Evolutionary conservation across 1,140 invertebrate genomes (phyloP).

Genomic region (Ips nitidus): DNA sequence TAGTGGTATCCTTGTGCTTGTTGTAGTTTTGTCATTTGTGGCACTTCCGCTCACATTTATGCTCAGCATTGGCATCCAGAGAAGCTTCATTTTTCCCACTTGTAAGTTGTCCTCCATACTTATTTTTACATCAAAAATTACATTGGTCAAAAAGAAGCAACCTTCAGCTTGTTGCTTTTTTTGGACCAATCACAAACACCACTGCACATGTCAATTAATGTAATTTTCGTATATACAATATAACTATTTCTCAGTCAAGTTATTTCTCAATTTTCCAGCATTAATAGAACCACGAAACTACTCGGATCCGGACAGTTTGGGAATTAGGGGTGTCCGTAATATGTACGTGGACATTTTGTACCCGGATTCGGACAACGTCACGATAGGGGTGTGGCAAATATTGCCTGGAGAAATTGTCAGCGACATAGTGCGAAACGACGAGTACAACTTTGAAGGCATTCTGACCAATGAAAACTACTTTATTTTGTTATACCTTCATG

Average conservation of each 20-base stretch:
- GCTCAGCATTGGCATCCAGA: constrained; percentile 40
- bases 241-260: neutral
- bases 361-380: constrained; percentile 48
- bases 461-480: constrained; percentile 50
- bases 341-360: constrained; percentile 70
- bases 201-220: neutral
- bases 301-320: constrained; percentile 49
- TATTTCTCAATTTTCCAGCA: constrained; percentile 31
- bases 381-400: constrained; percentile 63
- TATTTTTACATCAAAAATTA: constrained; percentile 4
- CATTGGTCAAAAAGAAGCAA: neutral
- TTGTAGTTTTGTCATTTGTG: constrained; percentile 40
- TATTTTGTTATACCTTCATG: constrained; percentile 83
- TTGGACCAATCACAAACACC: neutral
- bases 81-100: constrained; percentile 40
- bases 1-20: constrained; percentile 38
- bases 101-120: constrained; percentile 37
- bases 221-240: neutral
- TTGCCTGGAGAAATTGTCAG: constrained; percentile 44
- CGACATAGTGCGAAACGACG: constrained; percentile 39
- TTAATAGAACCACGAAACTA: constrained; percentile 38
- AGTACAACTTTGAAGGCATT: constrained; percentile 45
- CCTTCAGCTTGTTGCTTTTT: neutral
- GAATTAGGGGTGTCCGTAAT: constrained; percentile 65
- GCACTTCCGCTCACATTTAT: constrained; percentile 43